phyloP scores from a whole-genome alignment of 2,797 vertebrate genomes.

The Myripristis jacobus region DNA sequence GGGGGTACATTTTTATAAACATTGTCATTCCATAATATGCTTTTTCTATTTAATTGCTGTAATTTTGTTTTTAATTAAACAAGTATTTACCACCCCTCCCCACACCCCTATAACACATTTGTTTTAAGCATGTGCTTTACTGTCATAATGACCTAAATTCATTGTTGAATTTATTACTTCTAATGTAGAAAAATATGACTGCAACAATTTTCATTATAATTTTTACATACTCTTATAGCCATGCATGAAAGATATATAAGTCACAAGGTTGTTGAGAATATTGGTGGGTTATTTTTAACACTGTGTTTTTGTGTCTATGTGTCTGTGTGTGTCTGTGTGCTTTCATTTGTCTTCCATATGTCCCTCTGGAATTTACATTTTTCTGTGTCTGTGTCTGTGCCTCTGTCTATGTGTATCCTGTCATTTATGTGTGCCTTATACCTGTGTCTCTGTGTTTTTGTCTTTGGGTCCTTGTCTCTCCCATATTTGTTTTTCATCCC shows the following conservation, averaged over 20 bases:
- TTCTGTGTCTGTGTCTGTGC: constrained; percentile 54
- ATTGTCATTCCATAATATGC: constrained; percentile 62
- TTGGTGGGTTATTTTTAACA: constrained; percentile 64
- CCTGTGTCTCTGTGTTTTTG: constrained; percentile 56
- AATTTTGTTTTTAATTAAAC: constrained; percentile 58
- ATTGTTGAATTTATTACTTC: constrained; percentile 30
- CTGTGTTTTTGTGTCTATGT: constrained; percentile 69
- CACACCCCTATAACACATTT: constrained; percentile 59
- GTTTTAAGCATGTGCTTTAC: constrained; percentile 55
- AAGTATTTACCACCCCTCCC: constrained; percentile 62
- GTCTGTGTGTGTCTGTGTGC: constrained; percentile 66
- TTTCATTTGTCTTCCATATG: constrained; percentile 45
- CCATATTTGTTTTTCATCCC: constrained; percentile 70
- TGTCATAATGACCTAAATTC: constrained; percentile 24
- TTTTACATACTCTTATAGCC: constrained; percentile 53
- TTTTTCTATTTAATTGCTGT: constrained; percentile 49
- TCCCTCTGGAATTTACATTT: constrained; percentile 50
- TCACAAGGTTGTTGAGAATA: constrained; percentile 41
- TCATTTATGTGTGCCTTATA: constrained; percentile 56
- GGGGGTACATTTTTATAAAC: constrained; percentile 62
- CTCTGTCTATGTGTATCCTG: constrained; percentile 48
- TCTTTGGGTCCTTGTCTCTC: constrained; percentile 55
- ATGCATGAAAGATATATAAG: constrained; percentile 66
- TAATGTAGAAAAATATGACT: constrained; percentile 12
- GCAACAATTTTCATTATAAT: constrained; percentile 30